These are phyloP conservation scores for Gymnogyps californianus DNA, from an alignment of 2,113 vertebrate genomes.

Conservation along the genomic window DNA sequence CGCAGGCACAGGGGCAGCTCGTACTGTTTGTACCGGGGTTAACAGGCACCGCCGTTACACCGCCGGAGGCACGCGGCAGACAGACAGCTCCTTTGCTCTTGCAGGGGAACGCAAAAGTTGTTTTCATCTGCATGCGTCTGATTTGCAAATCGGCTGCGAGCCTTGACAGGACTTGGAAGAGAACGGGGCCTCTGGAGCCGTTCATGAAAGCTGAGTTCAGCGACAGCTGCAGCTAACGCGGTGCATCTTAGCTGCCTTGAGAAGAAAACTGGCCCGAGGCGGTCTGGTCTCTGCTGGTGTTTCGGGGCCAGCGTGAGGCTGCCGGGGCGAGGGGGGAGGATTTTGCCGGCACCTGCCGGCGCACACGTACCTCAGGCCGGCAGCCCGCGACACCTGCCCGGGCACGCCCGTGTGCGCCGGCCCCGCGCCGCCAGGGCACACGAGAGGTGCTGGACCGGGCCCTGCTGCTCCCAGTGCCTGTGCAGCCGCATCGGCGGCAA, in stretches of 20 bases:
- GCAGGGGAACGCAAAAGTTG: background rate
- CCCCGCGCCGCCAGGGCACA: background rate
- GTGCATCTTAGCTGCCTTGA: background rate
- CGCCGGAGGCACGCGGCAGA: fast-evolving
- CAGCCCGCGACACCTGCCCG: background rate
- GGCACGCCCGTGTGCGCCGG: background rate
- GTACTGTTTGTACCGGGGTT: too few relatives aligned
- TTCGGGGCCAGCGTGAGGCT: background rate
- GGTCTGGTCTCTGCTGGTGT: background rate
- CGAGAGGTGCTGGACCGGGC: background rate
- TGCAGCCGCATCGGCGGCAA: background rate
- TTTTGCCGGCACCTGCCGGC: background rate
- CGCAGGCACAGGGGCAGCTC: background rate
- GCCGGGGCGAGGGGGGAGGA: too few relatives aligned
- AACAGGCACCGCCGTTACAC: fast-evolving
- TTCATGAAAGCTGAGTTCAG: background rate
- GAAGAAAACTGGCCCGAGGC: background rate
- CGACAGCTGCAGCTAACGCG: background rate
- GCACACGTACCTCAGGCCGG: background rate
- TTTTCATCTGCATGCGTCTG: background rate
- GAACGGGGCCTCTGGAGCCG: background rate
- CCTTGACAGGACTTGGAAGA: background rate
- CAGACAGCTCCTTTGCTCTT: background rate
- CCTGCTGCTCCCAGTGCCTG: background rate
- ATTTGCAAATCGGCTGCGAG: background rate